Conservation (phyloP, 2,113 vertebrate species). For the Propithecus coquereli region DNA sequence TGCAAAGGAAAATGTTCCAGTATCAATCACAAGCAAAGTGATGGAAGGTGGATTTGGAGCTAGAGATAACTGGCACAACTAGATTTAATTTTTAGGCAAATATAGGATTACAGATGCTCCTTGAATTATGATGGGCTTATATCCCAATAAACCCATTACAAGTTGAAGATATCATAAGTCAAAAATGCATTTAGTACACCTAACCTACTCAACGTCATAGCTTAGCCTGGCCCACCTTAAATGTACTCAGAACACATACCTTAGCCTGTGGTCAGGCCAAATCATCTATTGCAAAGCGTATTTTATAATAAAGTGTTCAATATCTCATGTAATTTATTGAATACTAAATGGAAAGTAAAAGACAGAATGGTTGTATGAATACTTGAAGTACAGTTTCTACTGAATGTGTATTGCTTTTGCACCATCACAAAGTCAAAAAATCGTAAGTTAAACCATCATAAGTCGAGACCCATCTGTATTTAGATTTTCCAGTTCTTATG, state of each 20-base stretch:
- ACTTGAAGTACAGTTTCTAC: not conserved
- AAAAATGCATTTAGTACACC: no score
- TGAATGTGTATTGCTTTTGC: not conserved
- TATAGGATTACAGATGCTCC: not conserved
- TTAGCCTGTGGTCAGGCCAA: no score
- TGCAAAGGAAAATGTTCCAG: not conserved
- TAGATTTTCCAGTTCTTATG: not conserved
- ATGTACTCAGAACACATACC: no score
- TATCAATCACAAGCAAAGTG: not conserved
- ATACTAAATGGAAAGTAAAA: no score
- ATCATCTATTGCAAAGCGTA: not conserved
- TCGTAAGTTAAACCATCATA: not conserved
- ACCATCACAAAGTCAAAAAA: not conserved
- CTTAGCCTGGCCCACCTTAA: no score
- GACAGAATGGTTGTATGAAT: no score
- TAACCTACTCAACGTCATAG: no score
- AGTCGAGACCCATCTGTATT: not conserved
- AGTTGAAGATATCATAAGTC: no score
- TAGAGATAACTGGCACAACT: not conserved
- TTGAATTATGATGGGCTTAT: no score
- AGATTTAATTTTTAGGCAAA: not conserved
- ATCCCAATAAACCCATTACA: no score
- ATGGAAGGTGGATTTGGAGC: not conserved
- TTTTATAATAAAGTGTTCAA: not conserved
- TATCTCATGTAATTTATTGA: no score